Evolutionary conservation across 2,113 vertebrate genomes (phyloP), one percentile per base, ranked within the genome.

Genomic region (Elachura formosa): DNA sequence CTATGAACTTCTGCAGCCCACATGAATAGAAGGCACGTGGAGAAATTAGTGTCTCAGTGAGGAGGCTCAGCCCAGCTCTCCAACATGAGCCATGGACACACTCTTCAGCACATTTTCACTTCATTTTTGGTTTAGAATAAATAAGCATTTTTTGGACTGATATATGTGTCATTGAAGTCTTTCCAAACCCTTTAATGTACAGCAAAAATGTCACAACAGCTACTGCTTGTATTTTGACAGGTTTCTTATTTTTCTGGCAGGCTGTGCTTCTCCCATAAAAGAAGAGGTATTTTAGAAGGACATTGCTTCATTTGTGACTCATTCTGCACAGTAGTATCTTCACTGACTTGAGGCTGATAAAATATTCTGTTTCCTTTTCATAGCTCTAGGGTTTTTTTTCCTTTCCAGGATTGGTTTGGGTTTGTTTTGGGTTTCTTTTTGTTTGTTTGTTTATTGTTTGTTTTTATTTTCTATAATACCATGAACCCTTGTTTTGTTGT

Each of bases 201-300:
- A 75, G 25, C 20, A 87, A 81, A 90, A 83, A 31, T 38, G 21
- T 43, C 12, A 11, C 46, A 89, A 43, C 11, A 56, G 20, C 25
- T 75, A 52, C 28, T 2, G 2, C 55, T 78, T 55, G 26, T 10
- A 40, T 58, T 84, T 91, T 63, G 48, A 67, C 19, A 87, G 29
- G 19, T 67, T 87, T 71, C 59, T 80, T 58, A 14, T 71, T 86
- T 90, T 91, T 46, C 45, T 87, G 61, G n/a, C 38, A 89, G 64
- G 10, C 33, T 67, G 36, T 62, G 10, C 25, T 71, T 89, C 56
- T 71, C 26, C n/a, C 6, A 2, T 63, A 62, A 41, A 68, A 92
- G 55, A 55, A 51, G 20, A 77, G 10, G 14, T 5, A 5, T 68
- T 78, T 93, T 51, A 59, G 55, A 75, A 74, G 11, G 36, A 12